Evolutionary conservation across 2,888 invertebrate species (phyloP), one percentile per base, ranked within the genome.

Genomic region (Perizoma affinitatum): DNA sequence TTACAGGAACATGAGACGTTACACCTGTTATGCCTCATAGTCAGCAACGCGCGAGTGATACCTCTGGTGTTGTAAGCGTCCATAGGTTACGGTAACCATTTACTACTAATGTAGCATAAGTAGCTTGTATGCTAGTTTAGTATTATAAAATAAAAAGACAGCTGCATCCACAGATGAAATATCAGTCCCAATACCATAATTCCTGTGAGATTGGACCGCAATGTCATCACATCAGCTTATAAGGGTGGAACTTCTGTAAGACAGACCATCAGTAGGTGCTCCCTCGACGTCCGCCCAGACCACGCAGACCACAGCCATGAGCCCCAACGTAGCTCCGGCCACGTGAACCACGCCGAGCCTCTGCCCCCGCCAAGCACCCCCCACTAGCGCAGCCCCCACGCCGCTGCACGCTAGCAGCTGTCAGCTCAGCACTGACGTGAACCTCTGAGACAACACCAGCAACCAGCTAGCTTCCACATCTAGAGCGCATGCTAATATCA

Each of bases 381-480:
- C 97, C 40, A 97, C 94, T 67, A 97, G 84, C 5, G 97, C 97
- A 7, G 96, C 96, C 0, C 97, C 96, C 57, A 97, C 96, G 5
- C 96, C 96, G 65, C 96, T 96, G 84, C 97, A 97, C 68, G 97
- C 96, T 74, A 97, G 88, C 78, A 97, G 92, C 95, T 97, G 94
- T 88, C 95, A 95, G 86, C 90, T 89, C 63, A 92, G 72, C 45
- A 90, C 92, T 1, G 92, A 93, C 0, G 92, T 92, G 71, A 87
- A 93, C 8, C 92, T 74, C 86, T 97, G 97, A 0, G 97, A 96
- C 80, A 95, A 94, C 10, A 97, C 96, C 63, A 97, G 93, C 64
- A 97, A 88, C 83, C 96, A 97, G 79, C 96, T 96, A 5, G 97
- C 97, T 87, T 97, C 96, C n/a, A 97, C 97, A 79, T 97, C 97